Evolutionary conservation across 2,797 vertebrate genomes (phyloP).

Genomic region (Hapalemur alaotrensis): DNA sequence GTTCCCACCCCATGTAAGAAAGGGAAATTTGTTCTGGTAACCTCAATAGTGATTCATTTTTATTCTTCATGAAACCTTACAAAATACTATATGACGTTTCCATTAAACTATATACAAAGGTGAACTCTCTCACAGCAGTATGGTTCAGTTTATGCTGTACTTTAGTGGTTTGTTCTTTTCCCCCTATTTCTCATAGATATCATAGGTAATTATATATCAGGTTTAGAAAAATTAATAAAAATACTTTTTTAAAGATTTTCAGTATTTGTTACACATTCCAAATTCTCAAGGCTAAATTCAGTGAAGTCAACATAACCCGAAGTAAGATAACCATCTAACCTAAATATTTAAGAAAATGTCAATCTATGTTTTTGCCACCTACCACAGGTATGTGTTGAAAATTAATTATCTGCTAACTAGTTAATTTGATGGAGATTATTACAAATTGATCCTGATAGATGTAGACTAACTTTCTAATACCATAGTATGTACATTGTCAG

Average conservation of each 20-base stretch:
- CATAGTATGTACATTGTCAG: neutral
- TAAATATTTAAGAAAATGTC: constrained; percentile 16
- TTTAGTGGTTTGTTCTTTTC: neutral
- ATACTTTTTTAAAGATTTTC: neutral
- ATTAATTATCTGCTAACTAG: neutral
- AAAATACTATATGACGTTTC: neutral
- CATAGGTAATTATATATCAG: neutral
- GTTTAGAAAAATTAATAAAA: neutral
- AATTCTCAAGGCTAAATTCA: neutral
- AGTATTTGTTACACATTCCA: neutral
- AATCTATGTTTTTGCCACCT: neutral
- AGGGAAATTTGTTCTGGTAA: neutral
- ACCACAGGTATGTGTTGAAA: neutral
- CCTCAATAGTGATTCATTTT: constrained; percentile 20
- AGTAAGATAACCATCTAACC: neutral
- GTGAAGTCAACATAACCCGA: neutral
- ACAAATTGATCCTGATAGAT: neutral
- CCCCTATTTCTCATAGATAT: neutral
- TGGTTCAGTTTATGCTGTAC: neutral
- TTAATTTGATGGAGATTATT: constrained; percentile 21
- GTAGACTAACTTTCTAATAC: neutral
- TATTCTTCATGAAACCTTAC: neutral
- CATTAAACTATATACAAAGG: neutral
- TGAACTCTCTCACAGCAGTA: neutral
- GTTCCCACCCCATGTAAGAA: neutral